Evolutionary conservation across 2,888 invertebrate genomes (phyloP), one percentile per base, ranked within the genome.

Genomic region (Cataglyphis altisquamis): DNA sequence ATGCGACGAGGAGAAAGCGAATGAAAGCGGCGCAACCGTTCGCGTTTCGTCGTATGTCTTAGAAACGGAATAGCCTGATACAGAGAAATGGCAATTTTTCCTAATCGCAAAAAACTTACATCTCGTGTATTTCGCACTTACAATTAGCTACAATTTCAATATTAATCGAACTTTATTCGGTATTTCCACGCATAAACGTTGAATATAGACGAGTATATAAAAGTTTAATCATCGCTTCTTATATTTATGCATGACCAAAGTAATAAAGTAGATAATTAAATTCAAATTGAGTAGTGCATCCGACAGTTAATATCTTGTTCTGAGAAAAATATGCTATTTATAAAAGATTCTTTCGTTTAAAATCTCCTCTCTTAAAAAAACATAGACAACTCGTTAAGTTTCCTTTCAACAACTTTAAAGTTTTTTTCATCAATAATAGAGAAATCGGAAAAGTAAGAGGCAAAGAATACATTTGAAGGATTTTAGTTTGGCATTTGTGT

Each of bases 231-330:
- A 55, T 55, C 8, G 15, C 41, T 63, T 52, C n/a, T 21, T 32
- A 48, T 25, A 39, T 41, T 77, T 66, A 74, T 55, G 10, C 29
- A 3, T 25, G n/a, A 39, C 3, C 39, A 25, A 36, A 39, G 75
- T 75, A 75, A 75, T 77, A 77, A 55, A 55, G 9, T 67, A 25
- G 12, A 55, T 36, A 75, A 75, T 66, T 75, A 75, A 39, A 75
- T 75, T 39, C 25, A 77, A 77, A 77, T 55, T 67, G 25, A 36
- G 12, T 39, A 29, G 45, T 45, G 45, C 67, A 25, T 55, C 25
- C 52, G 55, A 39, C 12, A 48, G n/a, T 67, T 67, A 67, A 67
- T 55, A 48, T 52, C 25, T 75, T 39, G n/a, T 75, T 64, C 36
- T 29, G 39, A 67, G 8, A 39, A 21, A 39, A n/a, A 9, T n/a